These are phyloP conservation scores for Ctena decussata DNA, from an alignment of 2,888 invertebrate genomes.

Conservation along the genomic window DNA sequence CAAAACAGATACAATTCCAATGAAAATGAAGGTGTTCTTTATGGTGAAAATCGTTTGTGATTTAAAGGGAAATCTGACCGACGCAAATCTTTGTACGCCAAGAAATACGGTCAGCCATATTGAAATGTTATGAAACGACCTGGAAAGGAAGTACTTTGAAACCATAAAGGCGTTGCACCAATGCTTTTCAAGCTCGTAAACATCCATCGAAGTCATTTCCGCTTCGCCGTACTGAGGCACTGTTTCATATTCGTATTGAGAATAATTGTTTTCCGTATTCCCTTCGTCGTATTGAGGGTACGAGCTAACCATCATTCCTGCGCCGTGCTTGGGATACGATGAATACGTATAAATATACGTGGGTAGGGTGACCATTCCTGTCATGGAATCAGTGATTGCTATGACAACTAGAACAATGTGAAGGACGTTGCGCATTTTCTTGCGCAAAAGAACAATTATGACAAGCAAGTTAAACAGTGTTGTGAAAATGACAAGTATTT, in stretches of 20 bases:
- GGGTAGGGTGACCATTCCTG: constrained; percentile 57
- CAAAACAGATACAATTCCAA: constrained; percentile 29
- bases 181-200: constrained; percentile 9
- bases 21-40: neutral
- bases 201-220: neutral
- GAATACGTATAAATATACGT: constrained; percentile 34
- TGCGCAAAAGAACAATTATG: constrained; percentile 38
- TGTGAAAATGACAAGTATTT: constrained; percentile 38
- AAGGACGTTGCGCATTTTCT: constrained; percentile 43
- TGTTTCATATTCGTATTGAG: no score
- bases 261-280: no score
- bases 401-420: constrained; percentile 49
- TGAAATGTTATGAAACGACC: constrained; percentile 60
- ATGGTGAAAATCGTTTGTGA: constrained; percentile 1
- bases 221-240: no score
- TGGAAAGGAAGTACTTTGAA: constrained; percentile 50
- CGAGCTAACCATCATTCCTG: no score
- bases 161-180: constrained; percentile 44
- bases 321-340: no score
- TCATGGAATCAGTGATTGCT: constrained; percentile 55
- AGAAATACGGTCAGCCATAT: constrained; percentile 65
- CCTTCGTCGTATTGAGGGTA: constrained; percentile 15
- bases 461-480: constrained; percentile 41
- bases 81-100: constrained; percentile 56
- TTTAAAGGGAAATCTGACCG: constrained; percentile 31